phyloP scores from a whole-genome alignment of 1,140 invertebrate genomes.

The Drosophila lacteicornis region DNA sequence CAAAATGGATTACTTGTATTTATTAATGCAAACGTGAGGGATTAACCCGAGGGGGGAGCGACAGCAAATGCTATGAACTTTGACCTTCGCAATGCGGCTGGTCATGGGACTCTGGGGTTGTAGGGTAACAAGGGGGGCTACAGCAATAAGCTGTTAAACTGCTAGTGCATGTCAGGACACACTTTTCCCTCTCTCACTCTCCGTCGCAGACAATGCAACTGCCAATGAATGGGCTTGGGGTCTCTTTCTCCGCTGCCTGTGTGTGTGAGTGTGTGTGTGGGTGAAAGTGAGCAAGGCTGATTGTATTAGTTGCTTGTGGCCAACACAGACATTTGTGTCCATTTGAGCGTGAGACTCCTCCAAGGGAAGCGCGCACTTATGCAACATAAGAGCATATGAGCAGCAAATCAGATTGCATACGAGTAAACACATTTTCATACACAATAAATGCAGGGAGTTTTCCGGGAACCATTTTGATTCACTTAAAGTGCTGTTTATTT shows the following conservation, averaged over 20 bases:
- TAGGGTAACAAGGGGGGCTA: neutral
- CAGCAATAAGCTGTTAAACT: slow-evolving; percentile 64
- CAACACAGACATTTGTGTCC: slow-evolving; percentile 69
- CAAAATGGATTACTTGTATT: slow-evolving; percentile 46
- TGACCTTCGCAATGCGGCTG: slow-evolving; percentile 46
- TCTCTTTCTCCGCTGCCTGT: neutral
- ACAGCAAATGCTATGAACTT: slow-evolving; percentile 59
- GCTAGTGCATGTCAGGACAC: slow-evolving; percentile 46
- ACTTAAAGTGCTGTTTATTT: neutral
- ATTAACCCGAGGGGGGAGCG: slow-evolving; percentile 8
- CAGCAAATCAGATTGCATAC: slow-evolving; percentile 40
- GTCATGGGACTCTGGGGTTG: no score
- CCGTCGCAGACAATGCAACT: slow-evolving; percentile 53
- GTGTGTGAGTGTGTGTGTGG: neutral
- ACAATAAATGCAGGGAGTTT: neutral
- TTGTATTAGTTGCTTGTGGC: slow-evolving; percentile 66
- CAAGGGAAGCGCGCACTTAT: slow-evolving; percentile 24
- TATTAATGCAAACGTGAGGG: slow-evolving; percentile 57
- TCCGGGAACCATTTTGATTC: neutral
- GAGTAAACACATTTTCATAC: neutral
- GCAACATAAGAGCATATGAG: slow-evolving; percentile 31
- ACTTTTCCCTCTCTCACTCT: slow-evolving; percentile 4
- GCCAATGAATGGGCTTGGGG: slow-evolving; percentile 24
- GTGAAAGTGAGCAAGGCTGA: slow-evolving; percentile 30
- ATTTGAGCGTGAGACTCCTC: slow-evolving; percentile 40